Conservation (phyloP, 2,113 vertebrate species). For the Tupaia tana region DNA sequence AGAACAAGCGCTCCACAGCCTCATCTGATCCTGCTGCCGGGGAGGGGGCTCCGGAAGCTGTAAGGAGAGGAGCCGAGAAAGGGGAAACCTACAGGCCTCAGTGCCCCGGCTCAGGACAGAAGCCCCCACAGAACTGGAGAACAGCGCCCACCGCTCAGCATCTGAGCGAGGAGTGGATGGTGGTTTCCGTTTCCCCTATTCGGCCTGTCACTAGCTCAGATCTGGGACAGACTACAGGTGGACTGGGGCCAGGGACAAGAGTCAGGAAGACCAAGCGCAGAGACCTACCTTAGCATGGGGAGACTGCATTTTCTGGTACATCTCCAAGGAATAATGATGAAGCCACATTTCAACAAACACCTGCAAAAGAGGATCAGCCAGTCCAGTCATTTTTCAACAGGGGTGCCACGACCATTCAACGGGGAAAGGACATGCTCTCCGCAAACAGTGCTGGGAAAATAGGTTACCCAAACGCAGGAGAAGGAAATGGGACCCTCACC, state of each 20-base stretch:
- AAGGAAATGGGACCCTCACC: background rate
- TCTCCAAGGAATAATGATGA: constrained; percentile 97
- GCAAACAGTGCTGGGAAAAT: background rate
- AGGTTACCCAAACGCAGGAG: background rate
- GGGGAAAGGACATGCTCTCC: background rate
- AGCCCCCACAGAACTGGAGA: background rate
- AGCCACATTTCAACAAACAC: constrained; percentile 99
- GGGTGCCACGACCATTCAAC: background rate
- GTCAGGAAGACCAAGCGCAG: accelerated
- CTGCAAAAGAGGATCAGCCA: constrained; percentile 82
- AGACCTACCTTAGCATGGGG: constrained; percentile 96
- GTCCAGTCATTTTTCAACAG: background rate
- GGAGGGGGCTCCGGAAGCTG: background rate
- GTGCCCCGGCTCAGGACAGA: background rate
- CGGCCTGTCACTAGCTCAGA: background rate
- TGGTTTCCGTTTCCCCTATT: background rate
- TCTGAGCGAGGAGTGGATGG: background rate
- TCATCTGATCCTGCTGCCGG: background rate
- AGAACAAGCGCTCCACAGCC: background rate
- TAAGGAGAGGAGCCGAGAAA: background rate
- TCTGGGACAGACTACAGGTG: background rate
- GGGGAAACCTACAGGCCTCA: background rate
- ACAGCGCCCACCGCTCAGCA: background rate
- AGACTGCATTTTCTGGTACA: constrained; percentile 99
- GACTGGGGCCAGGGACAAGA: constrained; percentile 21